Evolutionary conservation across 2,888 invertebrate genomes (phyloP), one percentile per base, ranked within the genome.

Genomic region (Meiosimyza decipiens): DNA sequence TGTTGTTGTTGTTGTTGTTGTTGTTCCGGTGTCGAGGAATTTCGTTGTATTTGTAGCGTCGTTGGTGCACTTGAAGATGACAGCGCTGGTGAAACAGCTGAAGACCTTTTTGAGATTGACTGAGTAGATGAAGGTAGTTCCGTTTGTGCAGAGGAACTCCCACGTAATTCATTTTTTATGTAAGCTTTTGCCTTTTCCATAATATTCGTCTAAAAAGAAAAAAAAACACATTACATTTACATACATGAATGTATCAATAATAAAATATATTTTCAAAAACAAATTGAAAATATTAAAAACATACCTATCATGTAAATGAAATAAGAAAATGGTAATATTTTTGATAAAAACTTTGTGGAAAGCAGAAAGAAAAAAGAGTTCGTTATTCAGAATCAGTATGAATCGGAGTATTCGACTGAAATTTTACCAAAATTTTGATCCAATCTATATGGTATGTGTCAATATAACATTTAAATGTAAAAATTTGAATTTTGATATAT

Each of bases 101-200:
- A 71, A 71, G 78, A 66, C 65, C 74, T 70, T 66, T 78, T 76
- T 77, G 82, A 80, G 63, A 72, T 72, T 71, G 75, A 71, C n/a
- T 62, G 60, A 40, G 40, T 47, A 73, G 75, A 70, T 64, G 72
- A 71, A 72, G 78, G 71, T 75, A 76, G 75, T 73, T 77, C 77
- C 77, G 80, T 72, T 75, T 80, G 80, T 75, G 79, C 75, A 79
- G 79, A 75, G 77, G 80, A 82, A 79, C 88, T 89, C 80, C 90
- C 90, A 86, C 89, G 89, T 83, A 91, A 89, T 88, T 92, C 92
- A 88, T 91, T 92, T 88, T 92, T 92, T 87, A 92, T 91, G 84
- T 92, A 92, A 78, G 92, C 90, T 88, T 92, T 92, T 84, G 91
- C 91, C 86, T 90, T 91, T 89, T 91, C 91, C 91, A 91, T 91